Evolutionary conservation across 2,888 invertebrate species (phyloP), one percentile per base, ranked within the genome.

Genomic region (Sacculina carcini): DNA sequence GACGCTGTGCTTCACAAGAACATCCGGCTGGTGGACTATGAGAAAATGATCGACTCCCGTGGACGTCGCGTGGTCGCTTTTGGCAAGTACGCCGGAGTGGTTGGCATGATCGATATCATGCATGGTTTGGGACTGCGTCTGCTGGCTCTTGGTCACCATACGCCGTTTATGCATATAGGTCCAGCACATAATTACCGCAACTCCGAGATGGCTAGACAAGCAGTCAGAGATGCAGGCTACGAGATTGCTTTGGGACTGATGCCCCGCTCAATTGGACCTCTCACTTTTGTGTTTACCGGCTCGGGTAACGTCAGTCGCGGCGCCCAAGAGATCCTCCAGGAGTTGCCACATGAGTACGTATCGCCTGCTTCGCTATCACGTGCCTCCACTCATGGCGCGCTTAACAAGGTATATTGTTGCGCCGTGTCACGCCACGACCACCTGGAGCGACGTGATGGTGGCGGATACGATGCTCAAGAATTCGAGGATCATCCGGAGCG

Each of bases 161-260:
- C 98, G 0, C 98, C 98, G 0, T 98, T 99, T 62, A 92, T 98
- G 94, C 92, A 98, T 63, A 85, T 98, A 56, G 96, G 92, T 0
- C 89, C 92, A 5, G 90, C 98, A 0, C 98, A 98, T 63, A 99
- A 99, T 67, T 99, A 99, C 67, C 74, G 96, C 32, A 92, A 85
- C 65, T 90, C 89, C 0, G 89, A 87, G 60, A 92, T 94, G 87
- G 96, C 96, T 1, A 74, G 85, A 26, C 96, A 98, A 66, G 89
- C 94, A 0, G 83, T 99, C 39, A 72, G 98, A 19, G 98, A 98
- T 64, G 89, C 92, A n/a, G 98, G 98, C 1, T 99, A 99, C 65
- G 96, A 98, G 69, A 89, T 99, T 47, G 78, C 96, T 0, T 68
- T 99, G 50, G 84, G 76, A 51, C 79, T 87, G 70, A 86, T 99